Base-by-base conservation (phyloP, 2,888 invertebrate genomes). In the Conistra vaccinii region DNA sequence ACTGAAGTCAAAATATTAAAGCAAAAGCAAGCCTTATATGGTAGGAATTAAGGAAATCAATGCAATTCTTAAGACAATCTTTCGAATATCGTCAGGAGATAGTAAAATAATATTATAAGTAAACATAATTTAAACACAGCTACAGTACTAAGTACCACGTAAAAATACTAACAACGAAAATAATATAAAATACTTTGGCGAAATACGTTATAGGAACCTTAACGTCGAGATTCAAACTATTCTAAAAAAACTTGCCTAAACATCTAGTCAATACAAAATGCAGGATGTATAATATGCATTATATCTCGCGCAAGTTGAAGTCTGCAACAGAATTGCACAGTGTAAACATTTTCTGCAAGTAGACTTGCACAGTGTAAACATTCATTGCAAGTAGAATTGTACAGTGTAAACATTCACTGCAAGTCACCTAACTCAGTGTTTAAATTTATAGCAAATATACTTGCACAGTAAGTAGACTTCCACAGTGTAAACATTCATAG, bases 121-220 rank as follows among this genome's bases (percentile, higher is more conserved):
- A n/a, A 71, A 63, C 14, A 60, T 81, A 60, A 77, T 65, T 63
- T 69, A 73, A 73, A 58, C 48, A 69, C 35, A 77, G n/a, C 42
- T 60, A 67, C 20, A 67, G 70, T 61, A 76, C 69, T 70, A 73
- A 65, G 57, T 76, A 83, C 69, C 35, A 79, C 69, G 51, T 70
- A 73, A 72, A 85, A 85, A 77, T 85, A 86, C 74, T 76, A 72
- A 26, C 42, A 69, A 75, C 20, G 39, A 78, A 76, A 78, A 29
- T 76, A 80, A 68, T 65, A 80, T 60, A 80, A 81, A 85, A 88
- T 82, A 89, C 90, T 91, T 91, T 90, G 90, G 89, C 83, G 80
- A 61, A 85, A 84, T 83, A 84, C 82, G 72, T 75, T 57, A 80
- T 78, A 87, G 88, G 85, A 89, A 88, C 85, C 73, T 68, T 69